A percentile compares a stretch with the other conserved stretches of the same genome.
Conservation (phyloP, 2,113 vertebrate species). For the Perognathus longimembris region DNA sequence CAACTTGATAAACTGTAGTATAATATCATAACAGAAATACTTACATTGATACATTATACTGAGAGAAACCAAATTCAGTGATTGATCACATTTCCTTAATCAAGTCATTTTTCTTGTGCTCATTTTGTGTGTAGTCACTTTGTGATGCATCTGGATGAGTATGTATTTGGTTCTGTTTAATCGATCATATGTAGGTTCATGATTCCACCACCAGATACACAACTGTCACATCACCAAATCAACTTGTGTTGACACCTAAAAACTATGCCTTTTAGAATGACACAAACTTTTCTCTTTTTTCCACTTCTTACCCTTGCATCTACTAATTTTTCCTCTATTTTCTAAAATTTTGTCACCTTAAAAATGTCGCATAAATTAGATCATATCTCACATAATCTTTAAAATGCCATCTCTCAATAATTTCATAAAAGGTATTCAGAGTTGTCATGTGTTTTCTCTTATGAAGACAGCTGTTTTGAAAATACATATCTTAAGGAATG, state of each 20-base stretch:
- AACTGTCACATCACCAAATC: neutral
- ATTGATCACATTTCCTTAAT: neutral
- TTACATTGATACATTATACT: neutral
- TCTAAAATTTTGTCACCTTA: neutral
- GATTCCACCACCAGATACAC: neutral
- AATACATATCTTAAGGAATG: neutral
- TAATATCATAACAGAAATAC: neutral
- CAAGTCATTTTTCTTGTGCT: neutral
- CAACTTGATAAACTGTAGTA: slow-evolving; percentile 14
- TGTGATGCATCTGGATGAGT: neutral
- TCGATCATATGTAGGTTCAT: neutral
- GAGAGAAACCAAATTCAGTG: neutral
- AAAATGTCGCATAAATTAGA: neutral
- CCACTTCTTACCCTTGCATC: neutral
- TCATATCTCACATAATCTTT: neutral
- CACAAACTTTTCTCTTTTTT: neutral
- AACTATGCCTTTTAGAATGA: neutral
- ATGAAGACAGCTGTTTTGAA: neutral
- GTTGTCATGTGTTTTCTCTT: neutral
- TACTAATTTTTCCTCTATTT: neutral
- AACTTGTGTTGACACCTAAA: no score
- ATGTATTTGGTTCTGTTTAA: neutral
- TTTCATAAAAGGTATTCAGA: neutral
- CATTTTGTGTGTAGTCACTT: neutral
- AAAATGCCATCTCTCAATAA: neutral